A percentile compares a stretch with the other conserved stretches of the same genome.
Evolutionary conservation across 2,113 vertebrate species (phyloP).

Genomic region (Nothobranchius furzeri): DNA sequence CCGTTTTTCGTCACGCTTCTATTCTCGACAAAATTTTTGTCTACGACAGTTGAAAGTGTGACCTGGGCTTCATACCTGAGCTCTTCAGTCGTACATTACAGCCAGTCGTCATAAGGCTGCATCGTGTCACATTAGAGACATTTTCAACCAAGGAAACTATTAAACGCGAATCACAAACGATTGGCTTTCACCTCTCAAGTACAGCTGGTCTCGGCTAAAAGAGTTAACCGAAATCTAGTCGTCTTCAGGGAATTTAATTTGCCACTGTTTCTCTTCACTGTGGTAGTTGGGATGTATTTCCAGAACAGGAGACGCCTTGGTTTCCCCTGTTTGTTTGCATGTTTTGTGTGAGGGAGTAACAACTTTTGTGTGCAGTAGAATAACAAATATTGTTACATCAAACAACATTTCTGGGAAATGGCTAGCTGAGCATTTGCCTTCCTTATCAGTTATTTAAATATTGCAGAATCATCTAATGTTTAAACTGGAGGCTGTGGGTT

Average conservation of each 20-base stretch:
- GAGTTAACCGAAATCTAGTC: not conserved
- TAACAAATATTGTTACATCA: constrained; percentile 47
- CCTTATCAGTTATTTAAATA: constrained; percentile 43
- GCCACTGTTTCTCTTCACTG: not conserved
- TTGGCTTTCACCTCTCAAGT: too few species aligned
- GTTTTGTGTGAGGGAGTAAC: constrained; percentile 10
- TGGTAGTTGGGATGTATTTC: constrained; percentile 19
- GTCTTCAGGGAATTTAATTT: not conserved
- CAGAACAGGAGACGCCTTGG: constrained; percentile 28
- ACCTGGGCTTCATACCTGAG: too few species aligned
- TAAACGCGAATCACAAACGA: too few species aligned
- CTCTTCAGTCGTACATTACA: too few species aligned
- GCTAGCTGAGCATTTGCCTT: not conserved
- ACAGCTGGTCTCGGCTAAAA: not conserved
- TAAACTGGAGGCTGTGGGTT: constrained; percentile 30
- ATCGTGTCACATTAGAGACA: too few species aligned
- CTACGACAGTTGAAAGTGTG: too few species aligned
- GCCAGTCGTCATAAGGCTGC: too few species aligned
- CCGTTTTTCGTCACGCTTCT: too few species aligned
- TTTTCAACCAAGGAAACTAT: too few species aligned
- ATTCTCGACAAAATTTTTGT: too few species aligned
- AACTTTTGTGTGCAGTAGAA: constrained; percentile 12
- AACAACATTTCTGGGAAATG: constrained; percentile 29
- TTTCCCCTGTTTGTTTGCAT: constrained; percentile 38
- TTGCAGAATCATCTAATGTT: constrained; percentile 49